Evolutionary conservation across 2,113 vertebrate species (phyloP).

Genomic region (Corythoichthys intestinalis): DNA sequence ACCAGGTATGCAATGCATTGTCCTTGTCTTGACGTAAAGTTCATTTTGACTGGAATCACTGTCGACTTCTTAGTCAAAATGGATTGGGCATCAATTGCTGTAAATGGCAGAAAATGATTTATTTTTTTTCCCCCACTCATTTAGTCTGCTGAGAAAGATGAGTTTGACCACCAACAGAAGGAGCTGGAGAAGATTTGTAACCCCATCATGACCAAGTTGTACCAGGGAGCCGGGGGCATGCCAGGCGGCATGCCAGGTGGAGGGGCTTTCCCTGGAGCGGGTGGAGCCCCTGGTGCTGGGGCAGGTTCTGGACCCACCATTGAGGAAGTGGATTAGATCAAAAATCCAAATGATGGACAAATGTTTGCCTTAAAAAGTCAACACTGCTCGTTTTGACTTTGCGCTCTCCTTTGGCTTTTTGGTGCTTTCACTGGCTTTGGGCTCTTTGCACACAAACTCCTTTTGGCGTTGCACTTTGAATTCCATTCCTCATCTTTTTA

Average conservation of each 20-base stretch:
- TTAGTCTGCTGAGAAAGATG: constrained; percentile 86
- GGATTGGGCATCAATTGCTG: no score
- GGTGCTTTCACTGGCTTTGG: not conserved
- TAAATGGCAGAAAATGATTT: no score
- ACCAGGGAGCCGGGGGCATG: constrained; percentile 63
- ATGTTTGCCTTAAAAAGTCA: not conserved
- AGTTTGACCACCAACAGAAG: constrained; percentile 93
- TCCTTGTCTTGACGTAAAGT: no score
- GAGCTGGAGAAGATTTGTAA: constrained; percentile 82
- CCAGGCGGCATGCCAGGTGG: constrained; percentile 80
- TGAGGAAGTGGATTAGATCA: constrained; percentile 70
- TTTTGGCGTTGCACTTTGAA: not conserved
- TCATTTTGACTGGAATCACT: no score
- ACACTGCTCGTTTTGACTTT: not conserved
- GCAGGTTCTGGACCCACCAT: constrained; percentile 67
- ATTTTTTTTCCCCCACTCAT: not conserved
- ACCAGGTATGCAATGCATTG: constrained; percentile 71
- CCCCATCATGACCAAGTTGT: constrained; percentile 73
- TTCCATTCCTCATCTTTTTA: not conserved
- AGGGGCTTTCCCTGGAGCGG: constrained; percentile 56
- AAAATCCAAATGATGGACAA: not conserved
- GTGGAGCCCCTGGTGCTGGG: constrained; percentile 53
- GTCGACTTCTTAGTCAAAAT: no score
- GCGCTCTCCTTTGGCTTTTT: not conserved
- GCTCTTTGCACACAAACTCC: not conserved